phyloP scores from a whole-genome alignment of 2,113 vertebrate species.

The Aptenodytes forsteri region DNA sequence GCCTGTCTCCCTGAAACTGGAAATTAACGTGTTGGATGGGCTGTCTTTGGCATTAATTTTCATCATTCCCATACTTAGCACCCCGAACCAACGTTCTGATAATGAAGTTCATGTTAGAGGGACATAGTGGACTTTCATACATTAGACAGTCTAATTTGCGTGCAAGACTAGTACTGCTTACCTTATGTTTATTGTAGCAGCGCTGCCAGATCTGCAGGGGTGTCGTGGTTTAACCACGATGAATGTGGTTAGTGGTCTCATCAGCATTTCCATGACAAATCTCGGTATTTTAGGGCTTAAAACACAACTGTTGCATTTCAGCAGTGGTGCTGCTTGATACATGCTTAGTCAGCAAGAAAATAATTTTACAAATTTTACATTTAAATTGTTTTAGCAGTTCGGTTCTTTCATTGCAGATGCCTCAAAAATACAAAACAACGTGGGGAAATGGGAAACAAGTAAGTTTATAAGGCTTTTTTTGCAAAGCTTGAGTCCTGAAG shows the following conservation, averaged over 20 bases:
- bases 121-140: background rate
- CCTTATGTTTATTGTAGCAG: background rate
- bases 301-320: background rate
- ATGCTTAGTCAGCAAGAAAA: background rate
- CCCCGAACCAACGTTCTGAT: conserved; percentile 23
- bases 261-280: background rate
- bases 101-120: conserved; percentile 31
- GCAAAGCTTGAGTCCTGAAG: background rate
- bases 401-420: background rate
- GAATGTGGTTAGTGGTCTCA: background rate
- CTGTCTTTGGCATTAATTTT: conserved; percentile 51
- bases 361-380: background rate
- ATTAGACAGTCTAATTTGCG: background rate
- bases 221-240: too few species aligned
- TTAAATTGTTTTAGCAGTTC: background rate
- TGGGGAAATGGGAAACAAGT: background rate
- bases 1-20: background rate
- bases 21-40: conserved; percentile 11
- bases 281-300: background rate
- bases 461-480: background rate
- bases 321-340: background rate
- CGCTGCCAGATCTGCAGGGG: background rate
- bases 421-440: background rate
- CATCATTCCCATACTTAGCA: background rate
- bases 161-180: background rate